These are phyloP conservation scores for Hypotaenidia philippensis DNA, from an alignment of 2,797 vertebrate genomes.

Conservation along the genomic window DNA sequence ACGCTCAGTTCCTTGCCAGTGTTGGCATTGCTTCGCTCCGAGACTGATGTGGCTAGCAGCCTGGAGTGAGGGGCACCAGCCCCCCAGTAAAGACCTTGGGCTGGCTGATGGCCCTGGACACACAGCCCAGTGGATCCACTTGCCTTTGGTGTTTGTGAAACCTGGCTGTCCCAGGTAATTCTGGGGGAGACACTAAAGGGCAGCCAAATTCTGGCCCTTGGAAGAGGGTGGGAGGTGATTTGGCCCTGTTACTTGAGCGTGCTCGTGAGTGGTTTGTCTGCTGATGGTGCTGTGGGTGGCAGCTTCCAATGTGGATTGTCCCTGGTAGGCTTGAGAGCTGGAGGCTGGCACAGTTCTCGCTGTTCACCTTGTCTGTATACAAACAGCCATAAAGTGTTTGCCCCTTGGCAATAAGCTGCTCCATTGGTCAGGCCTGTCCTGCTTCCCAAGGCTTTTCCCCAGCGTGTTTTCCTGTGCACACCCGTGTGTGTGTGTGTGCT, in stretches of 20 bases:
- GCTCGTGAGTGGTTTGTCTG: background rate
- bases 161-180: background rate
- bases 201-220: background rate
- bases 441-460: background rate
- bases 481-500: fast-evolving
- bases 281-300: background rate
- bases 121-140: fast-evolving
- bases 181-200: background rate
- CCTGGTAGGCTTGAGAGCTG: background rate
- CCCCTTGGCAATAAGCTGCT: background rate
- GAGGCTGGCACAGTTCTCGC: too few relatives aligned
- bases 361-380: background rate
- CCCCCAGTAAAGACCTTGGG: fast-evolving
- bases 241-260: background rate
- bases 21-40: background rate
- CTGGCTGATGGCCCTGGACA: background rate
- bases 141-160: background rate
- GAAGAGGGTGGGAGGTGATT: background rate
- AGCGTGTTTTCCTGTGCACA: background rate
- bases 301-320: background rate
- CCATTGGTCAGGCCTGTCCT: background rate
- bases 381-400: background rate
- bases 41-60: background rate
- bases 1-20: background rate
- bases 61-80: background rate